phyloP scores from a whole-genome alignment of 2,797 vertebrate genomes.

The Danio choprae region DNA sequence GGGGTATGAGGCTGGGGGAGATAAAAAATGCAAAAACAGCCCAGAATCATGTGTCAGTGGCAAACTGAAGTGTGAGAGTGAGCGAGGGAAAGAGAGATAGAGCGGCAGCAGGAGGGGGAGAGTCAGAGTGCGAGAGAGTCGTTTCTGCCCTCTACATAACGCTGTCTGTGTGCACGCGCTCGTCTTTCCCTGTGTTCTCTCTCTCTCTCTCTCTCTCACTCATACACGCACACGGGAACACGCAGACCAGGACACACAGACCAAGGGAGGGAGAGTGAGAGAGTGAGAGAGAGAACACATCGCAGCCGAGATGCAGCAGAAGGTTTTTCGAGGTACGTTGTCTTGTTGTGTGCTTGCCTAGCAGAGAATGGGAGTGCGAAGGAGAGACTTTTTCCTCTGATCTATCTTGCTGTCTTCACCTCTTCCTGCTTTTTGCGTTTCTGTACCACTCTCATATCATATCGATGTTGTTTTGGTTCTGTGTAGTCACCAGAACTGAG shows the following conservation, averaged over 20 bases:
- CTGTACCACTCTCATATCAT: constrained; percentile 67
- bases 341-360: constrained; percentile 83
- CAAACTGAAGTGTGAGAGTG: constrained; percentile 73
- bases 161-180: constrained; percentile 75
- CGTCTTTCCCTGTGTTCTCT: constrained; percentile 73
- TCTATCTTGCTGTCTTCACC: constrained; percentile 66
- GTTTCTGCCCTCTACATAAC: constrained; percentile 85
- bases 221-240: constrained; percentile 65
- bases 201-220: constrained; percentile 64
- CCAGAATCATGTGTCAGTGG: constrained; percentile 79
- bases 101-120: constrained; percentile 61
- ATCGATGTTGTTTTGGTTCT: constrained; percentile 67
- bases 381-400: constrained; percentile 71
- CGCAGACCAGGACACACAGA: constrained; percentile 74
- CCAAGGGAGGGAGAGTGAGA: constrained; percentile 73
- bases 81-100: constrained; percentile 66
- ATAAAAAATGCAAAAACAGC: constrained; percentile 74
- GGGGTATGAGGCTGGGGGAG: constrained; percentile 51
- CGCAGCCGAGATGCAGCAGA: constrained; percentile 88
- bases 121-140: constrained; percentile 82
- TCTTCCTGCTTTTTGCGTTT: constrained; percentile 76
- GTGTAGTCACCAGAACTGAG: constrained; percentile 74
- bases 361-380: constrained; percentile 76
- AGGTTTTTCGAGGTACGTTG: constrained; percentile 87
- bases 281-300: constrained; percentile 82